These are phyloP conservation scores for Proterorhinus semilunaris DNA, from an alignment of 2,113 vertebrate species.

Conservation along the genomic window DNA sequence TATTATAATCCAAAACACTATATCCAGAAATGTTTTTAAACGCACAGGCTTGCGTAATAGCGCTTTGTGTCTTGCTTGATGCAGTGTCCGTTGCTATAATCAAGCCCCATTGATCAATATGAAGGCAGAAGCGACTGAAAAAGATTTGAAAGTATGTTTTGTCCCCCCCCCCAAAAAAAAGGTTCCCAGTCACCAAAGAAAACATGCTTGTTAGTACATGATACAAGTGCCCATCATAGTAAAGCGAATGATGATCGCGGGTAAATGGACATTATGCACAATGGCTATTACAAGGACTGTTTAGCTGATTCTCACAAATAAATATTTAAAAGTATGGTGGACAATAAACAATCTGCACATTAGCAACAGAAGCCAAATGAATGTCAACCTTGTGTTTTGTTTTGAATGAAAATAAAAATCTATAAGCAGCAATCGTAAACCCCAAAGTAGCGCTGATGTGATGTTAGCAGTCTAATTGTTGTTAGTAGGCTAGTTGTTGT, in stretches of 20 bases:
- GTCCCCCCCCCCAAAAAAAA: constrained; percentile 17
- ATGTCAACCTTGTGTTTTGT: no score
- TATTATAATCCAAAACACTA: constrained; percentile 56
- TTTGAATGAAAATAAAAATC: no score
- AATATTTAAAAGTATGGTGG: no score
- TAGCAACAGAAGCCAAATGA: no score
- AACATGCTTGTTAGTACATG: constrained; percentile 44
- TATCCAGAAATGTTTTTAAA: constrained; percentile 22
- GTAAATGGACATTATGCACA: no score
- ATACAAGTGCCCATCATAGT: constrained; percentile 58
- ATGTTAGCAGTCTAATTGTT: no score
- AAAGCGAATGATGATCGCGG: constrained; percentile 23
- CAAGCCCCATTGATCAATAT: neutral
- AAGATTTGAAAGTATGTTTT: neutral
- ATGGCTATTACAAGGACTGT: no score
- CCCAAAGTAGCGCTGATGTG: no score
- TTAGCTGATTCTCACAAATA: no score
- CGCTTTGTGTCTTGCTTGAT: constrained; percentile 22
- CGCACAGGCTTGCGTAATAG: constrained; percentile 14
- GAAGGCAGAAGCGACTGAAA: constrained; percentile 4
- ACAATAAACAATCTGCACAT: no score
- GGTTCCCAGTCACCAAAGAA: constrained; percentile 59
- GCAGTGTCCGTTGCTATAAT: neutral
- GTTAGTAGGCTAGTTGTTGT: no score
- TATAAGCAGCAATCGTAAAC: no score